phyloP scores from a whole-genome alignment of 2,888 invertebrate genomes.

The Serrognathus titanus region DNA sequence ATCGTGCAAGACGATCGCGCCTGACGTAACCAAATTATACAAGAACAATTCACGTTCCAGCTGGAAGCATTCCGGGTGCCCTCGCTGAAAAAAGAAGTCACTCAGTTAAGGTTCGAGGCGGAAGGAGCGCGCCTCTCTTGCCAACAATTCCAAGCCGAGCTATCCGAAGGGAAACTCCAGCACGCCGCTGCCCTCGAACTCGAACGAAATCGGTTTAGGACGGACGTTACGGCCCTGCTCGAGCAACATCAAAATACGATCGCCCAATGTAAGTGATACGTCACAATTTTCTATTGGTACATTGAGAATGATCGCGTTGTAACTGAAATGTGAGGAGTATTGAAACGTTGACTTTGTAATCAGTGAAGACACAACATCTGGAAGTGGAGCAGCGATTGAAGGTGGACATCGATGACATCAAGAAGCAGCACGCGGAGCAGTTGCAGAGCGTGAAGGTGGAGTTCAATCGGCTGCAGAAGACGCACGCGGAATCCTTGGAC shows the following conservation, averaged over 20 bases:
- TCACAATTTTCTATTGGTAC: no score
- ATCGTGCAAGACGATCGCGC: no score
- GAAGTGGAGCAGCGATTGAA: slow-evolving; percentile 37
- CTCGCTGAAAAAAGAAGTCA: slow-evolving; percentile 50
- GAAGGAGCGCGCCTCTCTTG: slow-evolving; percentile 46
- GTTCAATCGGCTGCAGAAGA: slow-evolving; percentile 42
- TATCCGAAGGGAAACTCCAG: slow-evolving; percentile 44
- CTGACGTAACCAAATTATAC: no score
- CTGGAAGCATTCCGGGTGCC: slow-evolving; percentile 62
- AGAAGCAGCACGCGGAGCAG: slow-evolving; percentile 39
- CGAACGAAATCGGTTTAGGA: slow-evolving; percentile 37
- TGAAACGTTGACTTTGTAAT: slow-evolving; percentile 28
- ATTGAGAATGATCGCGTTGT: no score
- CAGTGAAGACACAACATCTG: slow-evolving; percentile 43
- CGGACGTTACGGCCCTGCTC: slow-evolving; percentile 38
- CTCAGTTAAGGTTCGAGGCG: slow-evolving; percentile 50
- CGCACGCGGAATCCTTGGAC: slow-evolving; percentile 43
- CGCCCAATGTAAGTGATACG: slow-evolving; percentile 42
- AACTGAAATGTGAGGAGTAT: no score
- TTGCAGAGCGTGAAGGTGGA: slow-evolving; percentile 37
- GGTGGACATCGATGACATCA: slow-evolving; percentile 33
- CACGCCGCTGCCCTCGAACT: slow-evolving; percentile 43
- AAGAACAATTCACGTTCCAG: slow-evolving; percentile 39
- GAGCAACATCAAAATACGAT: slow-evolving; percentile 38
- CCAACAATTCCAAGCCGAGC: slow-evolving; percentile 49